Evolutionary conservation across 2,113 vertebrate species (phyloP), one percentile per base, ranked within the genome.

Genomic region (Cichladusa arquata): DNA sequence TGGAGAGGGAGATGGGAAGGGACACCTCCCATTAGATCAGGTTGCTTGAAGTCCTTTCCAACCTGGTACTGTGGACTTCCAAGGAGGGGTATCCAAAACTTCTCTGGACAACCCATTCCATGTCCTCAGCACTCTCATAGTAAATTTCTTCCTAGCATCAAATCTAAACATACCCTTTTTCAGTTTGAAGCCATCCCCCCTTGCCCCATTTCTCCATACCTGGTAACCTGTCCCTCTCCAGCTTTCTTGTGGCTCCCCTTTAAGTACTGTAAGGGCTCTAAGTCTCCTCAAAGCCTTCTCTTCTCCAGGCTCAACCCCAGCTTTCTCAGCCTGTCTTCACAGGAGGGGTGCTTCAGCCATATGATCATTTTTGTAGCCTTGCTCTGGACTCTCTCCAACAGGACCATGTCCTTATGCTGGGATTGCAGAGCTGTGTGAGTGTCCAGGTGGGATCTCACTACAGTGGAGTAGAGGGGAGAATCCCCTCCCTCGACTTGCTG

Each of bases 221-320:
- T 3, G 23, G 5, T 34, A 45, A 69, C 40, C n/a, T 0, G 0
- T 24, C 18, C 36, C 48, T 29, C 40, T 79, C 57, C 66, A 48
- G 48, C 11, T 40, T 12, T 71, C 6, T 19, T 64, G 29, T 25
- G 53, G n/a, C 14, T 11, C 33, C 14, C 3, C 12, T 29, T 31
- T 26, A 31, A 47, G 29, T 8, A n/a, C 48, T 18, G 17, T 15
- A 56, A 62, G 24, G 19, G 19, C 19, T 54, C 38, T 24, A 40
- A n/a, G 24, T 56, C 29, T 45, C 19, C 64, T 36, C 47, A 78
- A 47, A 61, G 19, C 47, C 64, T 62, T 40, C 40, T 47, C 23
- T 38, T 61, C 29, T 47, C 48, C n/a, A 47, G 54, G n/a, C 3
- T 78, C 38, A 70, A n/a, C 15, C 8, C 23, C 24, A 79, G 0